A percentile compares a stretch with the other conserved stretches of the same genome.
These are phyloP conservation scores for Oligia strigilis DNA, from an alignment of 2,888 invertebrate species.

Conservation along the genomic window DNA sequence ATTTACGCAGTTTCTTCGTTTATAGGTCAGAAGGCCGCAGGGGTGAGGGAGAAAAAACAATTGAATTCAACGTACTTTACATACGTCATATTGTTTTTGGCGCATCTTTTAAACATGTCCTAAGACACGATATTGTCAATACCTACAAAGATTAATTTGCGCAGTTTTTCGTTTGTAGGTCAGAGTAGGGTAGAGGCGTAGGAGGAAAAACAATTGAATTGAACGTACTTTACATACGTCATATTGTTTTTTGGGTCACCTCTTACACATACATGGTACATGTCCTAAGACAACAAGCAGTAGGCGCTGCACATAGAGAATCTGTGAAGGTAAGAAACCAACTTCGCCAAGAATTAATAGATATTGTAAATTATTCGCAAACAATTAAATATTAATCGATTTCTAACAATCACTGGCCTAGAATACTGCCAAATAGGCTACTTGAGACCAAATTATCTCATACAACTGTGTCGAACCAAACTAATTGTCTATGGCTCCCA, in stretches of 20 bases:
- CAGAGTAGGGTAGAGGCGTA: slow-evolving; percentile 45
- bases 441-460: neutral
- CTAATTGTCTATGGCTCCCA: too few species aligned
- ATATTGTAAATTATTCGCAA: slow-evolving; percentile 11
- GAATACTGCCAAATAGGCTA: neutral
- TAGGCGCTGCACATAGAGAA: neutral
- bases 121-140: neutral
- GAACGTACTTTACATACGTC: neutral
- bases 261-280: neutral
- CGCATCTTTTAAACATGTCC: neutral
- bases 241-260: neutral
- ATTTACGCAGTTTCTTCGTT: slow-evolving; percentile 40
- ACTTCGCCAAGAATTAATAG: neutral
- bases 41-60: slow-evolving; percentile 1
- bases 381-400: neutral
- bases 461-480: neutral
- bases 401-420: neutral
- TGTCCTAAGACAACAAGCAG: neutral
- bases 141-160: neutral
- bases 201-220: neutral
- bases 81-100: neutral
- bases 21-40: slow-evolving; percentile 46
- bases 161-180: slow-evolving; percentile 39
- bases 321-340: neutral
- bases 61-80: neutral